Conservation (phyloP, 2,113 vertebrate species). For the Misgurnus anguillicaudatus region DNA sequence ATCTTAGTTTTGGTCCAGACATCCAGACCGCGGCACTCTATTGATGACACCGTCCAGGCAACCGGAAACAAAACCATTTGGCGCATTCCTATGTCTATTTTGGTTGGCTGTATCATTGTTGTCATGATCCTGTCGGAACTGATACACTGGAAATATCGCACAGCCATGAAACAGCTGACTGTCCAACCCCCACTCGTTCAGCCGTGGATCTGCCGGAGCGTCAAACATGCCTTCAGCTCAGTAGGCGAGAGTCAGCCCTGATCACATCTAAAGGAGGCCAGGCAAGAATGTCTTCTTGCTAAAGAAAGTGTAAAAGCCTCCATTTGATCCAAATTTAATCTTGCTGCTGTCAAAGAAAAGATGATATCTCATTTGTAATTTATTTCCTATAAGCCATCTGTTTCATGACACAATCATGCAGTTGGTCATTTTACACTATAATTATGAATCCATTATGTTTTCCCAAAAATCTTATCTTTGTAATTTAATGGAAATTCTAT, state of each 20-base stretch:
- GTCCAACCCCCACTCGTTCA: background rate
- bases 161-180: slow-evolving; percentile 50
- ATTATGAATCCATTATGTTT: background rate
- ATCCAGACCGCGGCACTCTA: background rate
- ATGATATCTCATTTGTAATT: no score
- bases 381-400: no score
- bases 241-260: slow-evolving; percentile 19
- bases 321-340: background rate
- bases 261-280: slow-evolving; percentile 21
- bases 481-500: slow-evolving; percentile 13
- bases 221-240: slow-evolving; percentile 10
- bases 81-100: slow-evolving; percentile 65
- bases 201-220: slow-evolving; percentile 7
- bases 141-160: slow-evolving; percentile 63
- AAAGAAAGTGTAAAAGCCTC: background rate
- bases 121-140: slow-evolving; percentile 56
- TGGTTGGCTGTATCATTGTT: slow-evolving; percentile 64
- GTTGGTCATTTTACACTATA: no score
- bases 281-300: slow-evolving; percentile 29
- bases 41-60: slow-evolving; percentile 22
- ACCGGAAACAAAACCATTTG: slow-evolving; percentile 66
- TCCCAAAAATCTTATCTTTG: background rate
- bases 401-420: no score
- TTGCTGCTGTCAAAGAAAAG: background rate
- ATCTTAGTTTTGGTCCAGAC: background rate